These are phyloP conservation scores for Pandion haliaetus DNA, from an alignment of 2,113 vertebrate species.

Conservation along the genomic window DNA sequence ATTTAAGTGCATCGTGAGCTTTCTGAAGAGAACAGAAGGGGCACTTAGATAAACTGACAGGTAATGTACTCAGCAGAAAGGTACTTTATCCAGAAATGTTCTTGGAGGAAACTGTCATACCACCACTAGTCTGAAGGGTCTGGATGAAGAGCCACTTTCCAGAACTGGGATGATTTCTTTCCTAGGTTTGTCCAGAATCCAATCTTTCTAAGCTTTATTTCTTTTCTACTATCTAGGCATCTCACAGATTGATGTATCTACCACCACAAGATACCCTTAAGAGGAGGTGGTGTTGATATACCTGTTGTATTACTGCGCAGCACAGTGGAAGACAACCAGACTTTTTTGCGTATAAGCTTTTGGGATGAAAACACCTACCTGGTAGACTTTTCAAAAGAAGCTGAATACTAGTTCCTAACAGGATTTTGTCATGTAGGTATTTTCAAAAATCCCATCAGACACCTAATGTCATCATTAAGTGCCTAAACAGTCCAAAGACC, in stretches of 20 bases:
- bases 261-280: neutral
- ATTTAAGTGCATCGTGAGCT: neutral
- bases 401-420: neutral
- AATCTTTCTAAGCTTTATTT: neutral
- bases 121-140: neutral
- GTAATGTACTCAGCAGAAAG: neutral
- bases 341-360: neutral
- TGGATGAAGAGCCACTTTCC: neutral
- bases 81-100: neutral
- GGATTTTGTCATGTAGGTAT: neutral
- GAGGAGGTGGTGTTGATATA: neutral
- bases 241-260: neutral
- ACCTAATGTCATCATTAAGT: neutral
- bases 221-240: neutral
- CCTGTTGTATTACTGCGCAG: neutral
- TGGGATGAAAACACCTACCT: neutral
- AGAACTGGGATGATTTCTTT: neutral
- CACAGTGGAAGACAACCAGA: neutral
- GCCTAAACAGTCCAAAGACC: neutral
- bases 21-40: neutral
- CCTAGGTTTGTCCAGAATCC: neutral
- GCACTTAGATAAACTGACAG: neutral
- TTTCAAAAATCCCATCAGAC: neutral
- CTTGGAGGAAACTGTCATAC: neutral
- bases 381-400: neutral